Percentiles rank a stretch among this genome's conserved stretches.
Evolutionary conservation across 1,140 invertebrate species (phyloP).

Genomic region (Goniozus legneri): DNA sequence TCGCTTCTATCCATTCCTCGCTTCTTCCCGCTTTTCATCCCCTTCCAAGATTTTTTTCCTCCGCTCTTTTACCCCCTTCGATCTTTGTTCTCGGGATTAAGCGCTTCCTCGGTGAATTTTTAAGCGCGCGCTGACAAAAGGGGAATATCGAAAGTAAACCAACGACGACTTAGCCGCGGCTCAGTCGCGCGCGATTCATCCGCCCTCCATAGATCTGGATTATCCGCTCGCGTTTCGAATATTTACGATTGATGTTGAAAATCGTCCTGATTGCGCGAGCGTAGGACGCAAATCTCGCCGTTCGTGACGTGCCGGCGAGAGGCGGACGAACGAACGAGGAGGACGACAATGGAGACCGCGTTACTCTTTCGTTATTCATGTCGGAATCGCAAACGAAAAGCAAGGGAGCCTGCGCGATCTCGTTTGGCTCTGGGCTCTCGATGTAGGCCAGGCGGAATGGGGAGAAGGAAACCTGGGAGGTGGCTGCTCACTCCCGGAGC

Average conservation of each 20-base stretch:
- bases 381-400: no score
- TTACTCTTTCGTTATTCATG: no score
- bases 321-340: no score
- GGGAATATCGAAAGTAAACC: no score
- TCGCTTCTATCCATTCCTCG: no score
- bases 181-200: constrained; percentile 38
- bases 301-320: no score
- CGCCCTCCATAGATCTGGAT: constrained; percentile 38
- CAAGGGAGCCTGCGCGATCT: no score
- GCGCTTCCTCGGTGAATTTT: background rate
- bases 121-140: background rate
- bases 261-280: constrained; percentile 31
- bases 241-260: constrained; percentile 45
- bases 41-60: constrained; percentile 16
- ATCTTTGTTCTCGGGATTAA: constrained; percentile 1
- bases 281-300: constrained; percentile 28
- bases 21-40: no score
- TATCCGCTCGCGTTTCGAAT: constrained; percentile 46
- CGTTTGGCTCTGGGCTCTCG: no score
- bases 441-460: no score
- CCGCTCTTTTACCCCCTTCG: constrained; percentile 5
- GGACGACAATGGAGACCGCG: no score
- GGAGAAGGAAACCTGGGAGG: constrained; percentile 6
- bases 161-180: no score
- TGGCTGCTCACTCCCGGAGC: constrained; percentile 20